phyloP scores from a whole-genome alignment of 2,888 invertebrate species.

The Hydrotaea cyrtoneurina region DNA sequence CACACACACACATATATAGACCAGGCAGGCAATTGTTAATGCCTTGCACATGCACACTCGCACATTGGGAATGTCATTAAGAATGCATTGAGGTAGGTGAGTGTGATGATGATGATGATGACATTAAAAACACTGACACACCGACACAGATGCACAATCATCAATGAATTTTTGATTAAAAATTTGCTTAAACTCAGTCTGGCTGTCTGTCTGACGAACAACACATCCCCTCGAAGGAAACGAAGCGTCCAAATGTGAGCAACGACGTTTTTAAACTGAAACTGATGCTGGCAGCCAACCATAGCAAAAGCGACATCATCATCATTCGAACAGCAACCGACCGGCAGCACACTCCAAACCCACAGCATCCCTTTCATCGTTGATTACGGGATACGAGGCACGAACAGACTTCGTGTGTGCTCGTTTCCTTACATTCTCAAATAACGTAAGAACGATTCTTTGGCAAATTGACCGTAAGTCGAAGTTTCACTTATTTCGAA shows the following conservation, averaged over 20 bases:
- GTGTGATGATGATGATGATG: constrained; percentile 16
- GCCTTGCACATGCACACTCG: background rate
- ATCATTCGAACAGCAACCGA: constrained; percentile 50
- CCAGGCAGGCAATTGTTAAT: background rate
- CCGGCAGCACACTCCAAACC: constrained; percentile 29
- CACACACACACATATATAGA: too few relatives aligned
- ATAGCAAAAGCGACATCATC: constrained; percentile 59
- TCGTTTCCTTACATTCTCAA: constrained; percentile 44
- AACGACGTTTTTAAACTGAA: constrained; percentile 76
- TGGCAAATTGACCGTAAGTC: constrained; percentile 22
- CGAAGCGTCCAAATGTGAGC: constrained; percentile 74
- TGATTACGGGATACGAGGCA: background rate
- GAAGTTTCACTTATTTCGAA: constrained; percentile 31
- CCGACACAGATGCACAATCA: constrained; percentile 9
- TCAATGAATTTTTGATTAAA: constrained; percentile 12
- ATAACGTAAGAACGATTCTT: constrained; percentile 41
- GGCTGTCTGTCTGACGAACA: background rate
- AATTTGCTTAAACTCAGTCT: constrained; percentile 4
- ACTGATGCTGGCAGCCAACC: constrained; percentile 63
- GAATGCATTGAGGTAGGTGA: too few relatives aligned
- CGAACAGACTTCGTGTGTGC: constrained; percentile 51
- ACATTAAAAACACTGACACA: constrained; percentile 14
- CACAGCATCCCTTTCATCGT: background rate
- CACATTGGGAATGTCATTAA: background rate
- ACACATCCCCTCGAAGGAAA: constrained; percentile 42